Evolutionary conservation across 2,113 vertebrate species (phyloP).

Genomic region (Etia nguti): DNA sequence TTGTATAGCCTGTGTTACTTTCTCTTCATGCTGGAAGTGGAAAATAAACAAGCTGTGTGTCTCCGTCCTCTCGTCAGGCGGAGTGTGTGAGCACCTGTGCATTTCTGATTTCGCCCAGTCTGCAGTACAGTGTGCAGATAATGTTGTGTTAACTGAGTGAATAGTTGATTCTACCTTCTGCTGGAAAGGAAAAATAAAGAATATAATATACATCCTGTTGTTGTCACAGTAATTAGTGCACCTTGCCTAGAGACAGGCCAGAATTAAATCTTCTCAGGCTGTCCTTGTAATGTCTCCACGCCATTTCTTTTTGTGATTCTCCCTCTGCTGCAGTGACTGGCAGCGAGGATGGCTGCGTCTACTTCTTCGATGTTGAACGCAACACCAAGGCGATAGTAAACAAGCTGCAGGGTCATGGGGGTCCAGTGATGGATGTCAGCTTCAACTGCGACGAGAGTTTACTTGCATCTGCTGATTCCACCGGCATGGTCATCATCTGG

Average conservation of each 20-base stretch:
- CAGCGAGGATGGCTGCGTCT: conserved; percentile 89
- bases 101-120: not conserved
- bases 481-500: conserved; percentile 94
- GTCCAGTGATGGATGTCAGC: conserved; percentile 86
- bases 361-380: conserved; percentile 92
- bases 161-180: not conserved
- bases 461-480: conserved; percentile 88
- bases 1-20: not conserved
- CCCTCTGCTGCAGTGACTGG: conserved; percentile 79
- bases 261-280: not conserved
- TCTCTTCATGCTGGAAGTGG: not conserved
- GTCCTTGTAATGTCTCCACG: not conserved
- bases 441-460: conserved; percentile 97
- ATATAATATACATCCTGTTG: not conserved
- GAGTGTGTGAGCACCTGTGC: not conserved
- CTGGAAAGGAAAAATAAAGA: not conserved
- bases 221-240: not conserved
- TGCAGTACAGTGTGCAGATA: not conserved
- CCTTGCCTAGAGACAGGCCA: not conserved
- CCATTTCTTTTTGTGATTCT: not conserved
- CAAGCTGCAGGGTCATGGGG: conserved; percentile 91
- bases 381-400: conserved; percentile 90
- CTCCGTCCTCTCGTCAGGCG: not conserved
- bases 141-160: not conserved
- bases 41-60: not conserved